phyloP scores from a whole-genome alignment of 2,888 invertebrate species.

The Chelonus formosanus region DNA sequence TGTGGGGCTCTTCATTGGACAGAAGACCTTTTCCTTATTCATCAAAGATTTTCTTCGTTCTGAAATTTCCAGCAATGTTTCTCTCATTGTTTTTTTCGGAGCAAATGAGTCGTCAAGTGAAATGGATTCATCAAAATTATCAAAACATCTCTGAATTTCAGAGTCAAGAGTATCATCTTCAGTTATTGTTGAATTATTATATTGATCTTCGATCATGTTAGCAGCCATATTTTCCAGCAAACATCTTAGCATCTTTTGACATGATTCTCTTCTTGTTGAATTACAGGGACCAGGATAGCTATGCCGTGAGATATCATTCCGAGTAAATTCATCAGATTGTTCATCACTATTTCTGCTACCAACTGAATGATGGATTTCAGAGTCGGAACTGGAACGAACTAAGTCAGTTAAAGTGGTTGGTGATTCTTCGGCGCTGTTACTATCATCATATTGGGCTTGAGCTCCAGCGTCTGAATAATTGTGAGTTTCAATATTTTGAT shows the following conservation, averaged over 20 bases:
- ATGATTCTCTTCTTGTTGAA: slow-evolving; percentile 23
- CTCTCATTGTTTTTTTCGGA: slow-evolving; percentile 8
- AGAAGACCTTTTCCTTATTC: neutral
- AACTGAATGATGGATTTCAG: neutral
- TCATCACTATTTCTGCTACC: slow-evolving; percentile 8
- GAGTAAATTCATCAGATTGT: slow-evolving; percentile 1
- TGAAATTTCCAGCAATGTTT: slow-evolving; percentile 18
- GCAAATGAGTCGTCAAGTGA: neutral
- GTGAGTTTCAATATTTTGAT: too few relatives aligned
- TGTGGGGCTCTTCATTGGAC: neutral
- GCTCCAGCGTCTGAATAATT: too few relatives aligned
- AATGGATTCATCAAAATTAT: neutral
- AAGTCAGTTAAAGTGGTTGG: neutral
- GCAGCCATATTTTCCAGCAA: slow-evolving; percentile 1
- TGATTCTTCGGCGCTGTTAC: too few relatives aligned
- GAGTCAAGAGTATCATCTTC: neutral
- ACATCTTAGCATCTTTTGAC: slow-evolving; percentile 21
- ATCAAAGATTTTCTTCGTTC: neutral
- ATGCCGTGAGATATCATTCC: slow-evolving; percentile 14
- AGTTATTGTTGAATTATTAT: neutral
- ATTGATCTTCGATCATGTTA: neutral
- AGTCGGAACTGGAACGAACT: slow-evolving; percentile 19
- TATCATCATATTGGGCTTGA: too few relatives aligned
- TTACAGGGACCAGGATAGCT: slow-evolving; percentile 25
- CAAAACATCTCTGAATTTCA: neutral